These are phyloP conservation scores for Sigmodon hispidus DNA, from an alignment of 2,113 vertebrate genomes.

Conservation along the genomic window DNA sequence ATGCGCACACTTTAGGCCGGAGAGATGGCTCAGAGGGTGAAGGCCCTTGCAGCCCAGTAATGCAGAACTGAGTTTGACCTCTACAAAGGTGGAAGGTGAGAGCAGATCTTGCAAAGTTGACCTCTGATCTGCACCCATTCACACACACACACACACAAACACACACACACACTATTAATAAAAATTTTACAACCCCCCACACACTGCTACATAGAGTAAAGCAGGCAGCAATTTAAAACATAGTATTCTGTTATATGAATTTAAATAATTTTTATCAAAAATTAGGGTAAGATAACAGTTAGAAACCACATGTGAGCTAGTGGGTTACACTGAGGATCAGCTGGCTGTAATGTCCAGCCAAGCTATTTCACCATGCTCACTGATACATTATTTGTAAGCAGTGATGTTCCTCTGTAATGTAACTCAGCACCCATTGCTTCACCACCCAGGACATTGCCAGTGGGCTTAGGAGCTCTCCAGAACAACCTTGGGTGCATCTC, in stretches of 20 bases:
- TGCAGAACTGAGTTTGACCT: neutral
- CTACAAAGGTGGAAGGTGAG: neutral
- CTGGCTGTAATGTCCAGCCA: neutral
- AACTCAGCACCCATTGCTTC: neutral
- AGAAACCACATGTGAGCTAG: neutral
- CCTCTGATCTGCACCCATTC: neutral
- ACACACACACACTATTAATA: neutral
- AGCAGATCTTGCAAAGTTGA: neutral
- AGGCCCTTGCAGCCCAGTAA: neutral
- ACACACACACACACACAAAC: neutral
- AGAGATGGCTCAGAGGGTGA: neutral
- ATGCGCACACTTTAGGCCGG: neutral
- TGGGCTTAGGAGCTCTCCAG: neutral
- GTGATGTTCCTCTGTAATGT: neutral
- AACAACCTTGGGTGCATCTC: neutral
- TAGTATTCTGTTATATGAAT: neutral
- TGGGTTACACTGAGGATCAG: neutral
- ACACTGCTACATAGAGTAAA: neutral
- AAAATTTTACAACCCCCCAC: neutral
- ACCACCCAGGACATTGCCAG: neutral
- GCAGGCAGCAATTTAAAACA: neutral
- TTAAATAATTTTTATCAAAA: neutral
- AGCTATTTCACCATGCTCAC: neutral
- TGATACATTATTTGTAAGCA: neutral
- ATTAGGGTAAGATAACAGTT: neutral